These are phyloP conservation scores for Laticauda laticaudata DNA, from an alignment of 2,113 vertebrate genomes.

Conservation along the genomic window DNA sequence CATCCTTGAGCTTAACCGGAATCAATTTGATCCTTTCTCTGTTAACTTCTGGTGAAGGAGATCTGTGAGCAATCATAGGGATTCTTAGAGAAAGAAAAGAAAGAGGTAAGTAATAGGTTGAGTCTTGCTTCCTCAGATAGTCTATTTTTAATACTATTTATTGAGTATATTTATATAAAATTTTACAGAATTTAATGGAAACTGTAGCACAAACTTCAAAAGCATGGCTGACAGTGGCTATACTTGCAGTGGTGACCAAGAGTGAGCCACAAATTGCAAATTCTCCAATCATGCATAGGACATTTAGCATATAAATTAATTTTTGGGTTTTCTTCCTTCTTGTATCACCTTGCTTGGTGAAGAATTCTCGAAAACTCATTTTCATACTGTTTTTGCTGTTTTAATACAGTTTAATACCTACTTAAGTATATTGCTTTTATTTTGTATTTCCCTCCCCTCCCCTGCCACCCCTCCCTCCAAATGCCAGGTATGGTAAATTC, in stretches of 20 bases:
- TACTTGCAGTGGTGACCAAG: background rate
- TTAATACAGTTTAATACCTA: background rate
- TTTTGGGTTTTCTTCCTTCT: background rate
- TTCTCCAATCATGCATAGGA: background rate
- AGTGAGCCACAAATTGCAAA: background rate
- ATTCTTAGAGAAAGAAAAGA: slow-evolving; percentile 59
- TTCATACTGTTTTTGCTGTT: background rate
- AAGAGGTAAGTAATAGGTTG: background rate
- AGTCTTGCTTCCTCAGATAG: background rate
- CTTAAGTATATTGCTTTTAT: background rate
- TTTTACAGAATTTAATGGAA: background rate
- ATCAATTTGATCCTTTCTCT: slow-evolving; percentile 47
- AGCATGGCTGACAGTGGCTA: background rate
- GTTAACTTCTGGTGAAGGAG: slow-evolving; percentile 50
- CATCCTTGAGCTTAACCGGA: slow-evolving; percentile 38
- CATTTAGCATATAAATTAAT: background rate
- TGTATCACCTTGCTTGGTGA: background rate
- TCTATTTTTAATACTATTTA: background rate
- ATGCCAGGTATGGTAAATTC: background rate
- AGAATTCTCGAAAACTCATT: background rate
- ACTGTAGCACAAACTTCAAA: background rate
- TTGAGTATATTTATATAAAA: background rate
- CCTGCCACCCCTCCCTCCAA: background rate
- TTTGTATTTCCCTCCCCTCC: background rate
- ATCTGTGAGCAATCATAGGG: slow-evolving; percentile 64